Base-by-base conservation (phyloP, 2,113 vertebrate species). In the Telmatochromis sp. region DNA sequence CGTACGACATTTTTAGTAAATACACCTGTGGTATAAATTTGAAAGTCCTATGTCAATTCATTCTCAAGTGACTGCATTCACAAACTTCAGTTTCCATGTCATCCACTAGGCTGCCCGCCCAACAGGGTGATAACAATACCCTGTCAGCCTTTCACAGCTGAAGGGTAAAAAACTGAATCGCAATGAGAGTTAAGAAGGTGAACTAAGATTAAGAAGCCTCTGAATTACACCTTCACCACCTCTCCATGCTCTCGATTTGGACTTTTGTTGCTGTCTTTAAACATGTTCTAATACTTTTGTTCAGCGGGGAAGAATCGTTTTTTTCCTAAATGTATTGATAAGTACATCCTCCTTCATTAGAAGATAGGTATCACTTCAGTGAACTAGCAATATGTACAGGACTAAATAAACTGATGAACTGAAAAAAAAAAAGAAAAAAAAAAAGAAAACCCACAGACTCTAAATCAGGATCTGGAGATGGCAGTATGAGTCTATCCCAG, bases 221-320 rank as follows among this genome's bases (percentile, higher is more conserved):
- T 26, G 65, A 42, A 9, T 70, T 70, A 42, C 12, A 42, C 5
- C 68, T 45, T 42, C 5, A 15, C 37, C 68, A 28, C 68, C 21
- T 73, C 21, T 26, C 13, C 5, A 17, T 73, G 4, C 14, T 26
- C 2, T 23, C 9, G 0, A 45, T 7, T 26, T 73, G 21, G 68
- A 47, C 14, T 73, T 47, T 73, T 45, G 35, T 40, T 70, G 68
- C 40, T 0, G 21, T 15, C 21, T 73, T 45, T 26, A 5, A 45
- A 73, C 37, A 47, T 3, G 23, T 26, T 42, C n/a, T 42, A 70
- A 26, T 73, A 7, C 40, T 47, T 45, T 45, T 7, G 40, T 73
- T 73, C 8, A 47, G 40, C 0, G 1, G 9, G 21, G 40, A 17
- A 40, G 0, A 73, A 73, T 17, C 0, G 0, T 15, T 26, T 17